Conservation (phyloP, 2,797 vertebrate species). For the Squalus acanthias region DNA sequence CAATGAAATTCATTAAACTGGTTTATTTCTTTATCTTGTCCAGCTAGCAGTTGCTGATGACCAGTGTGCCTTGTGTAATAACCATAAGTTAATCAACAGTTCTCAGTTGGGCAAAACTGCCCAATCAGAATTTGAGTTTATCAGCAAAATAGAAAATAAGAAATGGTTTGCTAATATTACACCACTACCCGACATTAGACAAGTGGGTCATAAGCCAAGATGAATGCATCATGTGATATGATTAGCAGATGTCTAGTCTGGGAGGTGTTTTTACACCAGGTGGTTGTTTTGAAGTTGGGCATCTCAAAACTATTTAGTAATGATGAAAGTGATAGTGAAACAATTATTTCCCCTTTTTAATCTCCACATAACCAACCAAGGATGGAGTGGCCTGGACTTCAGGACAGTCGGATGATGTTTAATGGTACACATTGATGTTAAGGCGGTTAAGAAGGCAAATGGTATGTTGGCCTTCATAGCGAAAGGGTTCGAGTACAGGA, state of each 20-base stretch:
- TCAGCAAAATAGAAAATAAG: background rate
- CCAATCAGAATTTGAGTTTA: too few species aligned
- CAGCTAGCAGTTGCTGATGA: background rate
- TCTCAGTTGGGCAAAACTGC: background rate
- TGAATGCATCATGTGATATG: background rate
- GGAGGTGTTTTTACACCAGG: background rate
- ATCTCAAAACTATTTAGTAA: background rate
- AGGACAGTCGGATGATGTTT: background rate
- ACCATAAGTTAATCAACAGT: background rate
- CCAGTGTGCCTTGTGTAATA: background rate
- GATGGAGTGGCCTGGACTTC: background rate
- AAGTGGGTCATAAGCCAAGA: background rate
- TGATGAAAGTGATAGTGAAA: background rate
- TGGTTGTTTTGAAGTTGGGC: background rate
- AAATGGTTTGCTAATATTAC: background rate
- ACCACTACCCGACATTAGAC: background rate
- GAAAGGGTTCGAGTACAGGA: too few species aligned
- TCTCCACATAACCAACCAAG: background rate
- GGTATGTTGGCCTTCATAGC: too few species aligned
- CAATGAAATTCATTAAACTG: background rate
- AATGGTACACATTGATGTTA: background rate
- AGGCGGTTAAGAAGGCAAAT: too few species aligned
- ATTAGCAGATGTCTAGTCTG: background rate
- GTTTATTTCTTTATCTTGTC: background rate
- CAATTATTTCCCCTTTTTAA: background rate